phyloP scores from a whole-genome alignment of 2,113 vertebrate species.

The Lethenteron reissneri region DNA sequence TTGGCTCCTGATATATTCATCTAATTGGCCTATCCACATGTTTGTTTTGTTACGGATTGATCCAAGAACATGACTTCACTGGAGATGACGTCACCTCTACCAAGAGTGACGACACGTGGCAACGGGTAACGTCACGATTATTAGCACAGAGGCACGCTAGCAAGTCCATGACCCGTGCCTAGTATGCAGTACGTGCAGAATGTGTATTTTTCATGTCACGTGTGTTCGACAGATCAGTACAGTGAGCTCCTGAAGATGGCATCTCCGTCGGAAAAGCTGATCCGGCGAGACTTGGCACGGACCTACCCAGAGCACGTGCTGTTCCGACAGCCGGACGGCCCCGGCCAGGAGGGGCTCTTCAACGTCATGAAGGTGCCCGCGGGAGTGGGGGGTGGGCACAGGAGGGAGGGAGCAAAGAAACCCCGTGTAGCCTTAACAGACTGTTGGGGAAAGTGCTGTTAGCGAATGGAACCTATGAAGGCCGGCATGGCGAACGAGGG shows the following conservation, averaged over 20 bases:
- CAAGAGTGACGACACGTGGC: no score
- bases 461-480: neutral
- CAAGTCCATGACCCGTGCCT: no score
- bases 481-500: neutral
- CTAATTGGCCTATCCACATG: no score
- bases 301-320: slow-evolving; percentile 97
- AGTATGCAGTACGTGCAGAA: no score
- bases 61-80: no score
- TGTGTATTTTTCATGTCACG: no score
- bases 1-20: no score
- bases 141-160: no score
- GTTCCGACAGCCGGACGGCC: slow-evolving; percentile 94
- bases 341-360: slow-evolving; percentile 93
- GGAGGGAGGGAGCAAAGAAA: neutral
- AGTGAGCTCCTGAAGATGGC: slow-evolving; percentile 95
- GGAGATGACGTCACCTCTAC: no score
- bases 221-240: slow-evolving; percentile 44
- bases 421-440: neutral
- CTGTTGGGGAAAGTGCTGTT: neutral
- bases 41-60: no score
- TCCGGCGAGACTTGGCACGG: slow-evolving; percentile 86
- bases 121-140: no score
- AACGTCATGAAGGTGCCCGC: slow-evolving; percentile 95
- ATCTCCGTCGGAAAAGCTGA: slow-evolving; percentile 86
- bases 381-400: neutral